Evolutionary conservation across 2,888 invertebrate species (phyloP).

Genomic region (Rhingia rostrata): DNA sequence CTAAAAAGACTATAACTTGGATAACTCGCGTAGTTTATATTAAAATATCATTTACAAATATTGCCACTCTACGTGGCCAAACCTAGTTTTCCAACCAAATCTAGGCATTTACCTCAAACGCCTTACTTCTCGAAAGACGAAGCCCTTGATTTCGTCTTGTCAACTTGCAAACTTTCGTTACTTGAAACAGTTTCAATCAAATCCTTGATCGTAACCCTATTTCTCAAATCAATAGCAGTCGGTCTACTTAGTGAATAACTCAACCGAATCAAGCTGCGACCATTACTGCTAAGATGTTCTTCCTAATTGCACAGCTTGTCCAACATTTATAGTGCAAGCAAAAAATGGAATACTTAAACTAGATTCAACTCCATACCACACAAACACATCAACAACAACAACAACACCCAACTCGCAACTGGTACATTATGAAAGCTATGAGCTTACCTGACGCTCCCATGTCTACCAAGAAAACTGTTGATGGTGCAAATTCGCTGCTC

Average conservation of each 20-base stretch:
- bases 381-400: not conserved
- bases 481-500: conserved; percentile 2
- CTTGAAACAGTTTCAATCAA: not conserved
- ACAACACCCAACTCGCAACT: not conserved
- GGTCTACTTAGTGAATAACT: conserved; percentile 57
- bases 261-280: conserved; percentile 19
- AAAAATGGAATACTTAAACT: conserved; percentile 39
- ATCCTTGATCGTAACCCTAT: conserved; percentile 23
- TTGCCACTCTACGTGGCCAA: too few relatives aligned
- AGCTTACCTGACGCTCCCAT: conserved; percentile 25
- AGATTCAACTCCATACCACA: conserved; percentile 16
- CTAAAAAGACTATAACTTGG: too few relatives aligned
- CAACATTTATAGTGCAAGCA: conserved; percentile 22
- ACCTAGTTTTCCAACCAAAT: too few relatives aligned
- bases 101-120: too few relatives aligned
- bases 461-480: not conserved
- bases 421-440: conserved; percentile 8
- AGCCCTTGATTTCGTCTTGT: too few relatives aligned
- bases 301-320: conserved; percentile 53
- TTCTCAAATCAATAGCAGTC: not conserved
- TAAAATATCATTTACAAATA: too few relatives aligned
- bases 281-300: conserved; percentile 46
- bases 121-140: too few relatives aligned
- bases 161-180: not conserved
- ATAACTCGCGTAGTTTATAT: too few relatives aligned